Evolutionary conservation across 2,888 invertebrate species (phyloP), one percentile per base, ranked within the genome.

Genomic region (Panorpa germanica): DNA sequence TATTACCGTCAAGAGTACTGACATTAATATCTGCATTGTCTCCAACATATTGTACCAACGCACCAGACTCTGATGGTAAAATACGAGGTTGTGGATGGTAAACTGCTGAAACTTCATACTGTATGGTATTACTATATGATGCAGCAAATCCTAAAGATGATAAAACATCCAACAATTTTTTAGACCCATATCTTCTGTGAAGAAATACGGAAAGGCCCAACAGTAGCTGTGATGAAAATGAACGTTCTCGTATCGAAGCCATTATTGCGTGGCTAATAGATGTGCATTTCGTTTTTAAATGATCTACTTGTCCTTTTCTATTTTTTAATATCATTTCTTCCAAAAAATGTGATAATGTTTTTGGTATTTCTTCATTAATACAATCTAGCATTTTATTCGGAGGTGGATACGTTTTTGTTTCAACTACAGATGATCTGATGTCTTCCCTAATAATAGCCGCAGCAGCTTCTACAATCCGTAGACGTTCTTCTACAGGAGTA

Each of bases 401-500:
- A 40, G 47, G 43, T 39, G 46, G 43, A 46, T 47, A 50, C 32
- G 41, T 37, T 30, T 45, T 41, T 17, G 41, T 48, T 40, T 47
- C 44, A 40, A 45, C 41, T 37, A 45, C 36, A 32, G 41, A 38
- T 37, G 45, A 39, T 42, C 44, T 37, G 25, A 50, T 50, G 37
- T 52, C 49, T 45, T 50, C 45, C 30, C 44, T 42, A 43, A 49
- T 42, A 40, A 50, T 49, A 27, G 45, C 45, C 31, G 47, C 47
- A 31, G 49, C 49, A 43, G 46, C 44, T 45, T 49, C 43, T 38
- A 50, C 42, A 41, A 48, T 48, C 33, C 44, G 33, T 36, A 46
- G 25, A 3, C 39, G 31, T 43, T 49, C 45, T 46, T 40, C 46
- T 42, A 31, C 39, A 3, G 21, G 16, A 24, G n/a, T 19, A 13